Evolutionary conservation across 2,113 vertebrate species (phyloP).

Genomic region (Verasper variegatus): DNA sequence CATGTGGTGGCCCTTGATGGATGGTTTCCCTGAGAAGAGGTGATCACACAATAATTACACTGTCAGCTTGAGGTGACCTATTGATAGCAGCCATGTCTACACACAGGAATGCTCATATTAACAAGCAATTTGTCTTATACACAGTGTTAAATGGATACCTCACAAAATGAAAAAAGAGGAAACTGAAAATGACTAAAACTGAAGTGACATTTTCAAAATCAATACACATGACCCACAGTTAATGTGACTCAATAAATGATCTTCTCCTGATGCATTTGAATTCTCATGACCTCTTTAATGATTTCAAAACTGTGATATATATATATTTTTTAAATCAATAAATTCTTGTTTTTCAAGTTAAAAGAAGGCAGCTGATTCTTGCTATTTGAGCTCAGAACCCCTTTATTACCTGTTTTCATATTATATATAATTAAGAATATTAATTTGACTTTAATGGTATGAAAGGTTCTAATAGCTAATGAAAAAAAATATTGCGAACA

Average conservation of each 20-base stretch:
- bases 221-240: background rate
- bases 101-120: background rate
- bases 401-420: too few relatives aligned
- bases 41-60: conserved; percentile 63
- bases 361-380: background rate
- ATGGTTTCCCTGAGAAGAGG: conserved; percentile 26
- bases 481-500: too few relatives aligned
- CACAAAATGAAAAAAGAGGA: background rate
- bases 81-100: background rate
- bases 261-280: background rate
- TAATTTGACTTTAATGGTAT: too few relatives aligned
- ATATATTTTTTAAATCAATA: background rate
- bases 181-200: background rate
- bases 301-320: background rate
- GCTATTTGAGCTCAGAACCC: background rate
- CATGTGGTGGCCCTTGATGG: conserved; percentile 23
- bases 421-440: too few relatives aligned
- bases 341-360: background rate
- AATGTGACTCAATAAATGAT: background rate
- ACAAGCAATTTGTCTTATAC: background rate
- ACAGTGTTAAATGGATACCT: background rate
- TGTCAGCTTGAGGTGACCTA: conserved; percentile 48
- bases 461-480: too few relatives aligned
- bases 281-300: background rate
- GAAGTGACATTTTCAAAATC: background rate